Percentiles rank a stretch among this genome's conserved stretches.
Evolutionary conservation across 1,140 invertebrate genomes (phyloP).

Genomic region (Macrocentrus cingulum): DNA sequence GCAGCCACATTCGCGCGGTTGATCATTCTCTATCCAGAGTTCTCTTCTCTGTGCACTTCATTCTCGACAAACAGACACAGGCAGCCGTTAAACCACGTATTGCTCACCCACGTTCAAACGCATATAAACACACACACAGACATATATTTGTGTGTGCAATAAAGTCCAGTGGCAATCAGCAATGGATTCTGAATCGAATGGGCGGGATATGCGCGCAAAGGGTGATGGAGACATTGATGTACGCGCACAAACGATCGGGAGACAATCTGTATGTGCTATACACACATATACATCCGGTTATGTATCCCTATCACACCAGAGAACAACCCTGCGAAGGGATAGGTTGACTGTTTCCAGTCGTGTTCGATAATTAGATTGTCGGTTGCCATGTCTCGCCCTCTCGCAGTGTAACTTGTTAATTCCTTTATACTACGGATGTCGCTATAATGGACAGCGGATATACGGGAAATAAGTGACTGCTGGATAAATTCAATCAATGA

Average conservation of each 20-base stretch:
- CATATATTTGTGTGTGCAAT: slow-evolving; percentile 19
- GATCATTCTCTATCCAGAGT: slow-evolving; percentile 24
- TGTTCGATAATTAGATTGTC: slow-evolving; percentile 22
- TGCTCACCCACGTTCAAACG: slow-evolving; percentile 15
- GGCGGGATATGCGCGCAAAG: slow-evolving; percentile 7
- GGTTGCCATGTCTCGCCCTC: slow-evolving; percentile 9
- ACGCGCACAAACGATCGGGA: neutral
- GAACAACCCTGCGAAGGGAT: neutral
- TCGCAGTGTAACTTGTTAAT: slow-evolving; percentile 3
- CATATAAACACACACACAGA: slow-evolving; percentile 21
- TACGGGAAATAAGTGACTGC: neutral
- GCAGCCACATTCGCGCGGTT: slow-evolving; percentile 27
- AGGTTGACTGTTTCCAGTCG: slow-evolving; percentile 11
- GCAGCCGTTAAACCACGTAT: slow-evolving; percentile 9
- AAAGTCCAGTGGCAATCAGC: slow-evolving; percentile 21
- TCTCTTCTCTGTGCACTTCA: slow-evolving; percentile 5
- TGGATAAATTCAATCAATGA: slow-evolving; percentile 2
- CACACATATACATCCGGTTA: neutral
- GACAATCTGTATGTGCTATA: neutral
- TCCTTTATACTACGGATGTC: slow-evolving; percentile 13
- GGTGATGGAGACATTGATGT: slow-evolving; percentile 9
- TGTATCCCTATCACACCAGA: slow-evolving; percentile 9
- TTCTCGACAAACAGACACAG: slow-evolving; percentile 9
- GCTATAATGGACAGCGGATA: neutral
- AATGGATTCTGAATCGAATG: slow-evolving; percentile 19